Conservation (phyloP, 1,140 invertebrate species). For the Scylla paramamosain region DNA sequence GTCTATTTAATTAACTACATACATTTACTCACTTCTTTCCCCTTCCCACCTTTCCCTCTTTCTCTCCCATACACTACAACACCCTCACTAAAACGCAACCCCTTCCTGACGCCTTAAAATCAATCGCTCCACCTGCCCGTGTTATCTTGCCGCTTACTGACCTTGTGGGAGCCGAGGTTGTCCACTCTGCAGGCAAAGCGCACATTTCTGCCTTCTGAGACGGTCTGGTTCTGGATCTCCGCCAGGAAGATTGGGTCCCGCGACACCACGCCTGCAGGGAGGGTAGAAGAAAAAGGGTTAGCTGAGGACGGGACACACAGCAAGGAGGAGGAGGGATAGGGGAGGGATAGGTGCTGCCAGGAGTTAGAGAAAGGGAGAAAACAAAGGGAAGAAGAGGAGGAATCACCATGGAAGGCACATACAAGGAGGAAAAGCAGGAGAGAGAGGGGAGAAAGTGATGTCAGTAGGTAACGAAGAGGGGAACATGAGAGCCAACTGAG, state of each 20-base stretch:
- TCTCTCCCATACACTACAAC: no score
- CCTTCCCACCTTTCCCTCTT: background rate
- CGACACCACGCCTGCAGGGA: conserved; percentile 64
- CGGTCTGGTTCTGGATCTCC: conserved; percentile 77
- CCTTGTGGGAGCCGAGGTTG: conserved; percentile 77
- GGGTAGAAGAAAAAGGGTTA: background rate
- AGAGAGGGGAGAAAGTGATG: background rate
- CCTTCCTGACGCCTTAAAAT: background rate
- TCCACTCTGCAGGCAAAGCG: conserved; percentile 77
- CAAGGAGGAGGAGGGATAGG: background rate
- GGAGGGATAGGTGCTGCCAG: background rate
- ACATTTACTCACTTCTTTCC: no score
- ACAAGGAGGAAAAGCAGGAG: background rate
- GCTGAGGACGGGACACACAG: background rate
- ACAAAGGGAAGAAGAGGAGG: background rate
- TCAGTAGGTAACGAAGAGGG: background rate
- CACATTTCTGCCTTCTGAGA: conserved; percentile 76
- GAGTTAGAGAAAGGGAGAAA: background rate
- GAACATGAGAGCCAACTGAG: background rate
- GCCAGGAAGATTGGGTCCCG: conserved; percentile 75
- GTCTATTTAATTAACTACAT: no score
- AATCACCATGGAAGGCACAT: no score
- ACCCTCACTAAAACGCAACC: background rate
- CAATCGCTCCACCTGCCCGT: background rate
- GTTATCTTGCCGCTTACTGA: conserved; percentile 6